Base-by-base conservation (phyloP, 1,140 invertebrate species). In the Neodiprion fabricii region DNA sequence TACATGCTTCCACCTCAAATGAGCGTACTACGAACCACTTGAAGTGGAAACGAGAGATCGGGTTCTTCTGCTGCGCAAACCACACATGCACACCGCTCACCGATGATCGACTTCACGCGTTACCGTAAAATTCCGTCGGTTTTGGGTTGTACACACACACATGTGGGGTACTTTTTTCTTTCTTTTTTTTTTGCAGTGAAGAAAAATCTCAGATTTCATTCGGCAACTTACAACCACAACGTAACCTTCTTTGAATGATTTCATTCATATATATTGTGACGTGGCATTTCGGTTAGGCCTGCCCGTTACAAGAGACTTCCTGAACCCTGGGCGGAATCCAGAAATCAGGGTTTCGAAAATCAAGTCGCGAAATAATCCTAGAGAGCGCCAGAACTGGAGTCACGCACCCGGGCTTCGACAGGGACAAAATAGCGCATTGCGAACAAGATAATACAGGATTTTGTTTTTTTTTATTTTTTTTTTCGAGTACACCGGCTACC, bases 11-110 rank as follows among this genome's bases (percentile, higher is more conserved):
- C 75, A 80, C 77, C 50, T 66, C 50, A 72, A 53, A 76, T 71
- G 73, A 76, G 21, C 72, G 74, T 73, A 80, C 72, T 40, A 72
- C 72, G 75, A 76, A 28, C 68, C 72, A 73, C 14, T 17, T 53
- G 49, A 72, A 67, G 72, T 67, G 70, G 74, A 78, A 78, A 77
- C 78, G 48, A 75, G 74, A 80, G 77, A 77, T 74, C 67, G 65
- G 65, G 77, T 74, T 73, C 67, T 72, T 70, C 53, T 75, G 77
- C 69, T 50, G 77, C 14, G 74, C 72, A 79, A 4, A 67, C 72
- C 77, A 79, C 75, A 73, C 50, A 79, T 77, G 74, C 73, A 79
- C 78, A 80, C 78, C 78, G 72, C 67, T 78, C 71, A 9, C 75
- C 77, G 76, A 79, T 67, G 12, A 48, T 72, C 65, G 72, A 77